Base-by-base conservation (phyloP, 2,888 invertebrate genomes). In the Cerastoderma edule region DNA sequence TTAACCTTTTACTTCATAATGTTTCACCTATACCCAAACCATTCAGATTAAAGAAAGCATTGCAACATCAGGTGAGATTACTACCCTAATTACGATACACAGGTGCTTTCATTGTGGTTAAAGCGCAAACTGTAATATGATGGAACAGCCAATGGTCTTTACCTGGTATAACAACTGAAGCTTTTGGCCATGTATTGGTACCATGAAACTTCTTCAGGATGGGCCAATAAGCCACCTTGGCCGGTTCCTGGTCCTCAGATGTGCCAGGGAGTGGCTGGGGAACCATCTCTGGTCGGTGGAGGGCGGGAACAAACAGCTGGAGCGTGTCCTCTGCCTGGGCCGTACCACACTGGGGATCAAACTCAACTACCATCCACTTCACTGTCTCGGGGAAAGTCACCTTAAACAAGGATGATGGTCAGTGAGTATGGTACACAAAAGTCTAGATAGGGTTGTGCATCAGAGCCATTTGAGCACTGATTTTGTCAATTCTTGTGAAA, bases 291-390 rank as follows among this genome's bases (percentile, higher is more conserved):
- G 77, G 67, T 72, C 71, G 82, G 63, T 69, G 68, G 64, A 78
- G 77, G 33, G 89, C 86, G 0, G 93, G 93, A 53, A 94, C 91
- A 85, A 92, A 94, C 53, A 94, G 90, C 87, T 94, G 93, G 1
- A 95, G 91, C 22, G 96, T 96, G 93, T 99, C 99, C 93, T 99
- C 99, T 0, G 96, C 95, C 93, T 98, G 99, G 0, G 96, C 96
- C 0, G 98, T 98, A 67, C 97, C 95, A 92, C 98, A 98, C 77
- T 96, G 95, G 0, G 96, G 95, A 91, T 98, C 98, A 93, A 99
- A 98, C 93, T 99, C 98, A 5, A 99, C 93, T 19, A 96, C 96
- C 90, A 99, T 94, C 97, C 98, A 98, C 83, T 96, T 96, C 0
- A 99, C 97, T 83, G 95, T 95, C 2, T 96, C 94, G 0, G 98